These are phyloP conservation scores for Egretta garzetta DNA, from an alignment of 2,113 vertebrate species.

Conservation along the genomic window DNA sequence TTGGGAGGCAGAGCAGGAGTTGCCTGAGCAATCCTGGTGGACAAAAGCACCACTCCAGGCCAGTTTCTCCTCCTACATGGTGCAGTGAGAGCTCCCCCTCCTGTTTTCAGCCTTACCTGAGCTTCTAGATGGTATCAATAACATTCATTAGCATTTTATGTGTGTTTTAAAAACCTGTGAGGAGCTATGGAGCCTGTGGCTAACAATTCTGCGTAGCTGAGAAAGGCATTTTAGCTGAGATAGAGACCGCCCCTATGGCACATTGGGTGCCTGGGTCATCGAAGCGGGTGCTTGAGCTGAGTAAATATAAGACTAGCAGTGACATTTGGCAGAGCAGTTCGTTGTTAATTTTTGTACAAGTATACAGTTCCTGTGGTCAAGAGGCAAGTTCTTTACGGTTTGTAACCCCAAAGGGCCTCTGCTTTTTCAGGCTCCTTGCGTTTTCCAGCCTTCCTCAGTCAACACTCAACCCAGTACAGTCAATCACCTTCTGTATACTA, in stretches of 20 bases:
- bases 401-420: not conserved
- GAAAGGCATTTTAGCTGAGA: not conserved
- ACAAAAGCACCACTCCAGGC: not conserved
- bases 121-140: not conserved
- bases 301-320: not conserved
- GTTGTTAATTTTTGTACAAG: not conserved
- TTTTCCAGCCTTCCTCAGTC: not conserved
- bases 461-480: not conserved
- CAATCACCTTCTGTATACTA: not conserved
- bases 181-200: not conserved
- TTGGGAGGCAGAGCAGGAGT: no score
- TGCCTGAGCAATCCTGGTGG: not conserved
- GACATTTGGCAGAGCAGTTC: not conserved
- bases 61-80: not conserved
- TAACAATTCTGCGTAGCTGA: not conserved
- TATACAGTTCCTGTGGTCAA: not conserved
- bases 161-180: not conserved
- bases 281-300: not conserved
- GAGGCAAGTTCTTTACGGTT: not conserved
- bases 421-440: not conserved
- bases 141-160: not conserved
- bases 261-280: not conserved
- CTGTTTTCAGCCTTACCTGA: not conserved
- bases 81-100: slow-evolving; percentile 35
- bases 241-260: not conserved